These are phyloP conservation scores for Colostygia pectinataria DNA, from an alignment of 2,888 invertebrate genomes.

Conservation along the genomic window DNA sequence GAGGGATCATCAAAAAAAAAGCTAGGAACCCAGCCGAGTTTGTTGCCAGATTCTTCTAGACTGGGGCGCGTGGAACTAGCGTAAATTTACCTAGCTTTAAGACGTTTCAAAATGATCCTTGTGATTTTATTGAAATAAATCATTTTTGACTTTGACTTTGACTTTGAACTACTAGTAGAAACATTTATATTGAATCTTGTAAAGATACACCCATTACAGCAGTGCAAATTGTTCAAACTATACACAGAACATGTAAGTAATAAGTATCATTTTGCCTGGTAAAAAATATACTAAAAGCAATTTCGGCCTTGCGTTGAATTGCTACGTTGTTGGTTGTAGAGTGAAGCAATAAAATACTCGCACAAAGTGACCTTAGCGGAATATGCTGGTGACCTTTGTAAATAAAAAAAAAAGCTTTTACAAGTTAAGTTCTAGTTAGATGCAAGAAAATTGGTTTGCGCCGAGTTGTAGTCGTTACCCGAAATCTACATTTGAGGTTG, in stretches of 20 bases:
- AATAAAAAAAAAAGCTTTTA: constrained; percentile 62
- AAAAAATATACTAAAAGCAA: constrained; percentile 63
- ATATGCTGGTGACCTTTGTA: constrained; percentile 70
- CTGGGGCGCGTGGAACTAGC: too few species aligned
- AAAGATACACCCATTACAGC: constrained; percentile 24
- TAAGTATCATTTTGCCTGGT: constrained; percentile 51
- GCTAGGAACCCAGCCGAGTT: too few species aligned
- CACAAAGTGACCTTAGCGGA: constrained; percentile 74
- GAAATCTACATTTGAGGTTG: background rate
- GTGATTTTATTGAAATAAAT: too few species aligned
- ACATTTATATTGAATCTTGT: constrained; percentile 1
- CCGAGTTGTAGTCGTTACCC: background rate
- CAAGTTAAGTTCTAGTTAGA: constrained; percentile 52
- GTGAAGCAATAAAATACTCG: constrained; percentile 74
- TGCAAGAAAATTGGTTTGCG: constrained; percentile 37
- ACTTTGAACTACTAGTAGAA: background rate
- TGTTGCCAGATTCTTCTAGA: too few species aligned
- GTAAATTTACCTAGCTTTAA: too few species aligned
- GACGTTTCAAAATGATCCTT: too few species aligned
- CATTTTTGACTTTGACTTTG: too few species aligned
- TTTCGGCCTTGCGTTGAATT: constrained; percentile 74
- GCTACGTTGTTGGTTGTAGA: constrained; percentile 65
- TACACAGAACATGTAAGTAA: constrained; percentile 38
- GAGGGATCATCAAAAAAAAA: too few species aligned
- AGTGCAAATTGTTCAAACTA: constrained; percentile 38